Base-by-base conservation (phyloP, 2,797 vertebrate genomes). In the Argyrosomus regius region DNA sequence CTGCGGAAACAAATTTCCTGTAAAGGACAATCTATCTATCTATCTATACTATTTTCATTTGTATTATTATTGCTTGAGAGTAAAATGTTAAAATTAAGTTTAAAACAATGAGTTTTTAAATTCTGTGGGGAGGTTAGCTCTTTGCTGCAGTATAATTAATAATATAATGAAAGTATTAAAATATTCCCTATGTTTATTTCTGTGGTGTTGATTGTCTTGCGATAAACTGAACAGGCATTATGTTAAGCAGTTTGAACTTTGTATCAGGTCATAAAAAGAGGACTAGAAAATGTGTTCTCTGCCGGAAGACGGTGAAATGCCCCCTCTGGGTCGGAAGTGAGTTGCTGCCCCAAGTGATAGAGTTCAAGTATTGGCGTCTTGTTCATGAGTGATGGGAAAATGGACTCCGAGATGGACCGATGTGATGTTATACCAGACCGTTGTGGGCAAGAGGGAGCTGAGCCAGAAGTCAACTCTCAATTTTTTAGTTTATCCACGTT, bases 111-210 rank as follows among this genome's bases (percentile, higher is more conserved):
- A 17, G 1, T 48, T 0, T 0, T 28, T 54, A 53, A 54, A 43
- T 53, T 72, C 2, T 1, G 12, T 28, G 24, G 39, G 41, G 61
- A 39, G 10, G 14, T 52, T 72, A 20, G 35, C 24, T 73, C 8
- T 68, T 72, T 64, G 17, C 6, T 53, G 26, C 6, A 39, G 31
- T n/a, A 24, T 35, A 45, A 28, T 22, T 4, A 14, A 59, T 45
- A 49, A 24, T 70, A 65, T 67, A 79, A 64, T 68, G 0, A 82
- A 79, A 72, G 35, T 18, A 17, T 80, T 80, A 54, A 43, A 72
- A 39, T 20, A 57, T 69, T 62, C 58, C 39, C 65, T 54, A 78
- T n/a, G 70, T 87, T 86, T 73, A 82, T 70, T n/a, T 24, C 18
- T 1, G 18, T 28, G 12, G 56, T 49, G 39, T 39, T 56, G 3